These are phyloP conservation scores for Gymnogyps californianus DNA, from an alignment of 2,113 vertebrate genomes.

Conservation along the genomic window DNA sequence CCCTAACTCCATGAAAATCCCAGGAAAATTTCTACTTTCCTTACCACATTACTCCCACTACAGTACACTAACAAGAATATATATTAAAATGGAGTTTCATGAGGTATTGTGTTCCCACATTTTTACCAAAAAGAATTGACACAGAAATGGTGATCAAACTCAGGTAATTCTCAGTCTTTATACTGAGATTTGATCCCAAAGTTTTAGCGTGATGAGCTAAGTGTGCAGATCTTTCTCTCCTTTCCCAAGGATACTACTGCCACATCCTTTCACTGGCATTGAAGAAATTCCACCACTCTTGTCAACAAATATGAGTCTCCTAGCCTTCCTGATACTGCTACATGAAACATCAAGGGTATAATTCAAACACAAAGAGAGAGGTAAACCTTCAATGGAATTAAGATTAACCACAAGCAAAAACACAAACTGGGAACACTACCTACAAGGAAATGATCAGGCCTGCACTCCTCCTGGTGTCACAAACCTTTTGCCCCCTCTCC, in stretches of 20 bases:
- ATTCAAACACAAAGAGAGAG: background rate
- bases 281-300: background rate
- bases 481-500: background rate
- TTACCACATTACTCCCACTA: background rate
- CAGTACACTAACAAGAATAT: background rate
- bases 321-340: background rate
- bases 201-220: background rate
- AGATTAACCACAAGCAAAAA: background rate
- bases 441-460: background rate
- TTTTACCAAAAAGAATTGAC: background rate
- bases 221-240: background rate
- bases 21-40: background rate
- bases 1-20: background rate
- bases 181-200: background rate
- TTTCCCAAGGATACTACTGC: background rate
- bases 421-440: background rate
- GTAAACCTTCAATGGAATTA: background rate
- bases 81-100: background rate
- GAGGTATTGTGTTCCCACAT: background rate
- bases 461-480: background rate
- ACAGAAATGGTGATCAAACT: background rate
- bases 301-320: background rate
- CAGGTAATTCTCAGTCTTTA: background rate
- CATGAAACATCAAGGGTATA: background rate
- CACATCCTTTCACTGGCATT: background rate